These are phyloP conservation scores for Characodon lateralis DNA, from an alignment of 2,797 vertebrate genomes.

Conservation along the genomic window DNA sequence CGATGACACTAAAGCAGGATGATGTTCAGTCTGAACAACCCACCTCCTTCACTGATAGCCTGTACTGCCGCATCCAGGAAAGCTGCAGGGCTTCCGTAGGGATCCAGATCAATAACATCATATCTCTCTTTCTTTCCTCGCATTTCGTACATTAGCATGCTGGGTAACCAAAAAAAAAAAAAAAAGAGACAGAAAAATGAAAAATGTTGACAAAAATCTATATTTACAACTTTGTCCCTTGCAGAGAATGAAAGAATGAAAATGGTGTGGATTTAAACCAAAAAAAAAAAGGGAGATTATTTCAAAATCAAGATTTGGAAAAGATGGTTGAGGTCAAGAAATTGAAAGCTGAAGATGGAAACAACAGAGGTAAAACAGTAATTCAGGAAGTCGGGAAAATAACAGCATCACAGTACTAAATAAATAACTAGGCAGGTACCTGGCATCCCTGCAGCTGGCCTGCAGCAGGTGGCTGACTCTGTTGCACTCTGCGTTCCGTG, in stretches of 20 bases:
- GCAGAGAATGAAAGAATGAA: neutral
- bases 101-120: constrained; percentile 92
- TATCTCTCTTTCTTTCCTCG: constrained; percentile 81
- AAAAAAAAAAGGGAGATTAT: neutral
- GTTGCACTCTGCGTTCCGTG: constrained; percentile 84
- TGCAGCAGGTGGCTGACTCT: constrained; percentile 81
- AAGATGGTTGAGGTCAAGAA: neutral
- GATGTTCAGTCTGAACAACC: constrained; percentile 12
- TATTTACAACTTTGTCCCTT: neutral
- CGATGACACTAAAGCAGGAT: neutral
- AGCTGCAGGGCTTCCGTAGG: constrained; percentile 88
- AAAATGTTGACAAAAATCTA: neutral
- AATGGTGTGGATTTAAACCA: neutral
- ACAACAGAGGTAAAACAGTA: neutral
- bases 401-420: constrained; percentile 7
- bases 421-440: constrained; percentile 68
- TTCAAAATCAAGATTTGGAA: neutral
- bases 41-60: constrained; percentile 91
- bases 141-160: constrained; percentile 90
- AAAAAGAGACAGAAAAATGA: neutral
- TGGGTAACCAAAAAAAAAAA: constrained; percentile 41
- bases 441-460: constrained; percentile 87
- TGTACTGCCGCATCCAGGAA: constrained; percentile 93
- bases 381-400: neutral
- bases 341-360: neutral